Conservation (phyloP, 2,888 invertebrate species). For the Mesorhabditis spiculigera region DNA sequence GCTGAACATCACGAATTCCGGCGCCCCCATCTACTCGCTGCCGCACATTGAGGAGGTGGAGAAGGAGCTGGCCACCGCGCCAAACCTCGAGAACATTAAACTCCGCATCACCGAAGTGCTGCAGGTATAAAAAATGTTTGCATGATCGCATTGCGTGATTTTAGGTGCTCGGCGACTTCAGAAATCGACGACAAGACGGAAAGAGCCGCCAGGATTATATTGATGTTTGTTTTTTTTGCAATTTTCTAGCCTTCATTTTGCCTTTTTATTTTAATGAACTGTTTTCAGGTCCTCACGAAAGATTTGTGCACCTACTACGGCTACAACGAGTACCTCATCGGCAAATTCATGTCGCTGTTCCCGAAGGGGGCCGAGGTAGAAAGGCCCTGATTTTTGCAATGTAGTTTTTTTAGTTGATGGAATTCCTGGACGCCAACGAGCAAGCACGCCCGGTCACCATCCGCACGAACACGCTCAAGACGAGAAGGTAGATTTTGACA, state of each 20-base stretch:
- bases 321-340: slow-evolving; percentile 93
- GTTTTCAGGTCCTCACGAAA: slow-evolving; percentile 67
- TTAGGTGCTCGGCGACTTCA: slow-evolving; percentile 49
- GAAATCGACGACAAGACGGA: slow-evolving; percentile 36
- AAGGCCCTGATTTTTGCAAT: slow-evolving; percentile 21
- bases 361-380: slow-evolving; percentile 61
- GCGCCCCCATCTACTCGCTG: slow-evolving; percentile 29
- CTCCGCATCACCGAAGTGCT: slow-evolving; percentile 52
- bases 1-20: slow-evolving; percentile 35
- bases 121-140: slow-evolving; percentile 26
- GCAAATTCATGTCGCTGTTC: slow-evolving; percentile 83
- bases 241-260: neutral
- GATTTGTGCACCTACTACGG: slow-evolving; percentile 91
- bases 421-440: slow-evolving; percentile 94
- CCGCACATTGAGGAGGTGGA: slow-evolving; percentile 52
- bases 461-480: slow-evolving; percentile 87
- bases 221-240: slow-evolving; percentile 18
- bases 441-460: slow-evolving; percentile 89
- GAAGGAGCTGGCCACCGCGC: slow-evolving; percentile 37
- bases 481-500: slow-evolving; percentile 61
- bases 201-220: slow-evolving; percentile 41
- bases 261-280: slow-evolving; percentile 10
- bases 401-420: slow-evolving; percentile 68
- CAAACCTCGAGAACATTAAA: slow-evolving; percentile 45
- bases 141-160: neutral